These are phyloP conservation scores for Sphenopsis melanotis DNA, from an alignment of 2,797 vertebrate genomes.

Conservation along the genomic window DNA sequence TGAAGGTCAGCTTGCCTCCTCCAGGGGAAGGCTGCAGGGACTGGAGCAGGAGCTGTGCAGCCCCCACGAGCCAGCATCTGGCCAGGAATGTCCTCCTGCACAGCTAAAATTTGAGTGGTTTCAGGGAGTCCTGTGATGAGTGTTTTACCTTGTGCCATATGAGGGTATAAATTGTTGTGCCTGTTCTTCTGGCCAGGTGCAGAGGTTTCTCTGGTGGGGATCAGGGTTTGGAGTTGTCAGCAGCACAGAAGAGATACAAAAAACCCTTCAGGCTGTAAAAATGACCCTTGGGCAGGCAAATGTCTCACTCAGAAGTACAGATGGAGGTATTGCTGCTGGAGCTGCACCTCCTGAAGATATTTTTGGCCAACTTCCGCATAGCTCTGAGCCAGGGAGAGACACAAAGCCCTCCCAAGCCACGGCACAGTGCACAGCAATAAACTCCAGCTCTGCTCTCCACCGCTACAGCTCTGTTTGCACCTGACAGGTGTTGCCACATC, in stretches of 20 bases:
- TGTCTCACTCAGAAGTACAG: not conserved
- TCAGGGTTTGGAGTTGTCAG: fast-evolving
- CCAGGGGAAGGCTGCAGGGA: not conserved
- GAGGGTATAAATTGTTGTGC: not conserved
- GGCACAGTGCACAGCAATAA: not conserved
- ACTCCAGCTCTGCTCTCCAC: not conserved
- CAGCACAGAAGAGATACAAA: not conserved
- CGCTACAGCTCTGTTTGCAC: not conserved
- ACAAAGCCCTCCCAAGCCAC: not conserved
- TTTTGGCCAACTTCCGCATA: not conserved
- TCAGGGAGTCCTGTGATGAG: not conserved
- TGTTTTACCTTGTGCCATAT: not conserved
- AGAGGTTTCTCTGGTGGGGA: not conserved
- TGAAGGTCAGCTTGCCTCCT: not conserved
- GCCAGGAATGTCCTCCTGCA: not conserved
- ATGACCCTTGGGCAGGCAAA: not conserved
- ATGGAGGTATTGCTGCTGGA: not conserved
- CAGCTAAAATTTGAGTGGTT: not conserved
- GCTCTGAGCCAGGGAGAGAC: not conserved
- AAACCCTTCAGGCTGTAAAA: not conserved
- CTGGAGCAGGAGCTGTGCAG: not conserved
- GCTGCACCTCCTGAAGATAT: not conserved
- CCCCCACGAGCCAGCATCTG: not conserved
- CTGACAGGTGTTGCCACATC: not conserved
- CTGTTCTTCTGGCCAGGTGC: not conserved